Evolutionary conservation across 2,113 vertebrate species (phyloP).

Genomic region (Eretmodus cyanostictus): DNA sequence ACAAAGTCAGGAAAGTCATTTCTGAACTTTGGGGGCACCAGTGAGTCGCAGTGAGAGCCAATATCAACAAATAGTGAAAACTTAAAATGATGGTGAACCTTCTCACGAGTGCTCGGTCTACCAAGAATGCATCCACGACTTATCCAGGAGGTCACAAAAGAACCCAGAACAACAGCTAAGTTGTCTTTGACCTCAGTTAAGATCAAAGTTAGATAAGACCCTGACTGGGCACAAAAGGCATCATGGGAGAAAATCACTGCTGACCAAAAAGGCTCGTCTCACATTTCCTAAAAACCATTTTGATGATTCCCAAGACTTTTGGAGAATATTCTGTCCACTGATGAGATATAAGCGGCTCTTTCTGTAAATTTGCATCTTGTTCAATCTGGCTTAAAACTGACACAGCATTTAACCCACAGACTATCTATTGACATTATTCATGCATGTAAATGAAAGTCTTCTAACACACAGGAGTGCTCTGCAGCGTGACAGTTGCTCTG

Average conservation of each 20-base stretch:
- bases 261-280: background rate
- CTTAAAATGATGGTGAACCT: background rate
- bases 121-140: background rate
- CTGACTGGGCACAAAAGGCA: background rate
- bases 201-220: background rate
- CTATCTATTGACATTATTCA: background rate
- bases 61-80: background rate
- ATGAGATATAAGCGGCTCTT: background rate
- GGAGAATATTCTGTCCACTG: background rate
- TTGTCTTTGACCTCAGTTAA: background rate
- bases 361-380: background rate
- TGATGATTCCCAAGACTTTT: background rate
- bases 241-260: background rate
- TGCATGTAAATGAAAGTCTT: background rate
- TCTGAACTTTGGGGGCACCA: background rate
- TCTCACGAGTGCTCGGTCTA: background rate
- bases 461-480: background rate
- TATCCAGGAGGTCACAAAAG: background rate
- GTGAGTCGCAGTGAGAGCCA: background rate
- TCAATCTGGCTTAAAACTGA: background rate
- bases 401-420: background rate
- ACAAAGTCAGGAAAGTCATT: background rate
- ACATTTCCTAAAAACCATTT: background rate
- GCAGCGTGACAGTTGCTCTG: background rate
- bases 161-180: background rate